Conservation (phyloP, 2,888 invertebrate species). For the Scelioninae gen. 1 region DNA sequence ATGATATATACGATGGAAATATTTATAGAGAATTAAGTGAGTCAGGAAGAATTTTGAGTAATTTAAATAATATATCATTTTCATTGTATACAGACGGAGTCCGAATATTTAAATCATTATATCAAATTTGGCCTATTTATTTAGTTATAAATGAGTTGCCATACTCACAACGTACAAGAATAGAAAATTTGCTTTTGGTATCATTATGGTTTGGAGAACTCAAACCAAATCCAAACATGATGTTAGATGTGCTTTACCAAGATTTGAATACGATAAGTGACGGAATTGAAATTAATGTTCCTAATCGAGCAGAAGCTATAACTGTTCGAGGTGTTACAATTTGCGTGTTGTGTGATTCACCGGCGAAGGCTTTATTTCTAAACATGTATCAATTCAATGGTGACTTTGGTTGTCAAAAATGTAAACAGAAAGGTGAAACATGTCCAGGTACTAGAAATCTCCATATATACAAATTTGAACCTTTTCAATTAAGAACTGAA, state of each 20-base stretch:
- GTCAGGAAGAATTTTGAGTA: not conserved
- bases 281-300: conserved; percentile 1
- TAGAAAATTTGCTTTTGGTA: conserved; percentile 64
- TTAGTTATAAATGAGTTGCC: conserved; percentile 25
- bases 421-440: conserved; percentile 22
- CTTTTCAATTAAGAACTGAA: conserved; percentile 6
- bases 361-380: conserved; percentile 15
- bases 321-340: conserved; percentile 29
- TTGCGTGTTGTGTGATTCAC: conserved; percentile 21
- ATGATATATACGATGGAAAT: conserved; percentile 16
- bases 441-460: conserved; percentile 6
- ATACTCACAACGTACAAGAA: conserved; percentile 1
- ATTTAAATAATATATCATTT: conserved; percentile 18
- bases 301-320: conserved; percentile 1
- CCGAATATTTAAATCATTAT: not conserved
- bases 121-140: conserved; percentile 32
- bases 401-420: conserved; percentile 30
- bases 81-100: conserved; percentile 70
- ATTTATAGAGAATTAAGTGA: conserved; percentile 12
- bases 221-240: conserved; percentile 61
- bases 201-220: conserved; percentile 63
- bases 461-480: conserved; percentile 8
- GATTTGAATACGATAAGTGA: conserved; percentile 1
- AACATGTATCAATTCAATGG: conserved; percentile 41
- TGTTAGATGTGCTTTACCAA: conserved; percentile 30